Evolutionary conservation across 2,797 vertebrate genomes (phyloP).

Genomic region (Chaetophractus vellerosus): DNA sequence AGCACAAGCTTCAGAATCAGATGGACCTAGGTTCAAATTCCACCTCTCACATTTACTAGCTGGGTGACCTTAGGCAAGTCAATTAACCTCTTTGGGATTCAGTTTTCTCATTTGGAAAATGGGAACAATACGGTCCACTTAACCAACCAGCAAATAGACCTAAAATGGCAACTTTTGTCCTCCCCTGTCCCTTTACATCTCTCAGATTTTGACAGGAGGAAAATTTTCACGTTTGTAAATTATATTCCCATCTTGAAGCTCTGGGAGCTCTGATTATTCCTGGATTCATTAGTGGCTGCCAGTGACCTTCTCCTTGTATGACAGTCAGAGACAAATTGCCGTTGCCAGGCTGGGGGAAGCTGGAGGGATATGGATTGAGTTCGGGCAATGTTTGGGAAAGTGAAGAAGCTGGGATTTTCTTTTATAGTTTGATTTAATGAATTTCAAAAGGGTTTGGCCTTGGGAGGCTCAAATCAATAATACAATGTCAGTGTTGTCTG

Average conservation of each 20-base stretch:
- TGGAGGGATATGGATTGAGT: neutral
- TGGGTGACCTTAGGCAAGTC: neutral
- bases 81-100: neutral
- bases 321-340: slow-evolving; percentile 61
- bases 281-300: slow-evolving; percentile 13
- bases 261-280: slow-evolving; percentile 50
- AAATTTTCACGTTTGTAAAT: slow-evolving; percentile 42
- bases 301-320: neutral
- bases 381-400: neutral
- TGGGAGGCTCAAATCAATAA: slow-evolving; percentile 66
- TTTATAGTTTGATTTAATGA: slow-evolving; percentile 67
- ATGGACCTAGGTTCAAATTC: neutral
- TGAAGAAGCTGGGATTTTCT: neutral
- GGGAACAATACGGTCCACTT: neutral
- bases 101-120: slow-evolving; percentile 61
- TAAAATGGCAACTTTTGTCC: neutral
- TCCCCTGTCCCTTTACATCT: neutral
- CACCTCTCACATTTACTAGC: neutral
- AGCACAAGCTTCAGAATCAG: neutral
- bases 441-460: slow-evolving; percentile 29
- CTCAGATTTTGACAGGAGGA: neutral
- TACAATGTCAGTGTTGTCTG: neutral
- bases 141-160: neutral
- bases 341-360: neutral
- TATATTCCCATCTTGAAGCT: neutral